Conservation (phyloP, 2,113 vertebrate genomes). For the Gymnocephalus cernua region DNA sequence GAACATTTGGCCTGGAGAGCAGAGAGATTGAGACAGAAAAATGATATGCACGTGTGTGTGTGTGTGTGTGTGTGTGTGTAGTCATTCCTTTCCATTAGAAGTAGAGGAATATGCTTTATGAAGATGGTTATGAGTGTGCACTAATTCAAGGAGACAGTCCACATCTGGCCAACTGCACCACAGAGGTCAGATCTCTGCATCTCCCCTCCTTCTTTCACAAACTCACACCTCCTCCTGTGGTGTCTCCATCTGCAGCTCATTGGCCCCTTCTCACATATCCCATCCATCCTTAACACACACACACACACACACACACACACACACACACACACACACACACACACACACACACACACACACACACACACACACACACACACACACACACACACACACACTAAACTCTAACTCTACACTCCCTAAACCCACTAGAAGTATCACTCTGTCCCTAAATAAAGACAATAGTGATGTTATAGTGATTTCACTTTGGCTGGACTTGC, state of each 20-base stretch:
- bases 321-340: constrained; percentile 4
- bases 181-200: constrained; percentile 57
- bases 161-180: constrained; percentile 56
- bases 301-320: constrained; percentile 31
- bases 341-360: constrained; percentile 13
- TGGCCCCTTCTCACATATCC: constrained; percentile 29
- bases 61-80: constrained; percentile 8
- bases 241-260: constrained; percentile 62
- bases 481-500: neutral
- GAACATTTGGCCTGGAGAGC: constrained; percentile 19
- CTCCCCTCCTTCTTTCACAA: constrained; percentile 29
- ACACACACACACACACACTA: constrained; percentile 38
- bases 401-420: too few relatives aligned
- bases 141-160: constrained; percentile 59
- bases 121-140: constrained; percentile 19
- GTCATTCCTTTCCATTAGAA: constrained; percentile 20
- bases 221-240: constrained; percentile 62
- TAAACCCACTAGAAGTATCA: too few relatives aligned
- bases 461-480: neutral
- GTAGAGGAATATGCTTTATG: constrained; percentile 9
- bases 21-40: constrained; percentile 19
- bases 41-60: constrained; percentile 15
- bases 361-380: constrained; percentile 39
- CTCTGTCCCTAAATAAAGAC: neutral
- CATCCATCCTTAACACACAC: constrained; percentile 36